These are phyloP conservation scores for Pachypanchax playfairii DNA, from an alignment of 2,113 vertebrate species.

Conservation along the genomic window DNA sequence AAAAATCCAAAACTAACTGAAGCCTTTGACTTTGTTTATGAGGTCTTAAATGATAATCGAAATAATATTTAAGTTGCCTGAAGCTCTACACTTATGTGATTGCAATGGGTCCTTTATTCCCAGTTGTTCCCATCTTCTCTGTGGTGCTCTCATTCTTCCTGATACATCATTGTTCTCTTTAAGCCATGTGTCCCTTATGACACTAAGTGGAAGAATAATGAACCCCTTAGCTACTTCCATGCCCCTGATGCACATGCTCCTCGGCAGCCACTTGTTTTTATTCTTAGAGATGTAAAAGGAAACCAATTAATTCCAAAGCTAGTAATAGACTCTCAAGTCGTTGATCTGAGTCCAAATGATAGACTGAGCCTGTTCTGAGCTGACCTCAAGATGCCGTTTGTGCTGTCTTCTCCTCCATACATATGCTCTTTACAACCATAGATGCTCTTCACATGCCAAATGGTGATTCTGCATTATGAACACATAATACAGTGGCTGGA, in stretches of 20 bases:
- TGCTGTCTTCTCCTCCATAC: constrained; percentile 15
- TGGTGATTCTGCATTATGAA: constrained; percentile 41
- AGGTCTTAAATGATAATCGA: constrained; percentile 50
- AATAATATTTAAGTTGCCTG: constrained; percentile 38
- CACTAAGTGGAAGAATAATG: constrained; percentile 68
- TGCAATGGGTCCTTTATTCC: constrained; percentile 50
- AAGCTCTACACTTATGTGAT: constrained; percentile 44
- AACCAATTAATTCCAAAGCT: constrained; percentile 70
- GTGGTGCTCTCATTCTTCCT: background rate
- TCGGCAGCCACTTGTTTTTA: constrained; percentile 38
- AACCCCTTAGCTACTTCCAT: constrained; percentile 29
- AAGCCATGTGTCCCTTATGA: constrained; percentile 21
- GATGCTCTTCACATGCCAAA: constrained; percentile 29
- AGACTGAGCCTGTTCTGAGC: constrained; percentile 46
- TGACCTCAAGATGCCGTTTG: constrained; percentile 49
- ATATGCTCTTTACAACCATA: constrained; percentile 3
- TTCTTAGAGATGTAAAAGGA: constrained; percentile 42
- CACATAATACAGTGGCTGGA: constrained; percentile 1
- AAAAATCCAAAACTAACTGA: background rate
- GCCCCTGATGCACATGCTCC: constrained; percentile 16
- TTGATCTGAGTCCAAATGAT: constrained; percentile 57
- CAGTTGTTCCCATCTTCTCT: constrained; percentile 25
- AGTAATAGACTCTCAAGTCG: constrained; percentile 39
- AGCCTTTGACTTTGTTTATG: constrained; percentile 41
- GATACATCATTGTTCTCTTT: constrained; percentile 54